phyloP scores from a whole-genome alignment of 1,140 invertebrate species.

The Lordiphosa clarofinis region DNA sequence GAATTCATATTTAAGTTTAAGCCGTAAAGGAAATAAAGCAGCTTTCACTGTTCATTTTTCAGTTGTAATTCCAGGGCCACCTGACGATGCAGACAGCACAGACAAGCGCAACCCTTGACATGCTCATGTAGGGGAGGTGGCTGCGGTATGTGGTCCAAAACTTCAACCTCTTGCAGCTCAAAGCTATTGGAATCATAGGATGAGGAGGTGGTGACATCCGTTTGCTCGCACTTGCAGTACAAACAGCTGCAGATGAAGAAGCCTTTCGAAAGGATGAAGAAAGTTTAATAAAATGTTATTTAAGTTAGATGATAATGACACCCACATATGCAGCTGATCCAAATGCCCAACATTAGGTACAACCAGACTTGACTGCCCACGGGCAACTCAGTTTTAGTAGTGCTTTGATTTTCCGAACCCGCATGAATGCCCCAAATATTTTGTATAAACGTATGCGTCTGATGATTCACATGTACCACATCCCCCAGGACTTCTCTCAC shows the following conservation, averaged over 20 bases:
- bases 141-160: constrained; percentile 9
- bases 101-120: constrained; percentile 37
- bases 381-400: neutral
- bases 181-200: constrained; percentile 30
- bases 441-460: neutral
- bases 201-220: constrained; percentile 27
- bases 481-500: neutral
- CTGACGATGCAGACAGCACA: constrained; percentile 46
- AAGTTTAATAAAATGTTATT: no score
- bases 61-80: constrained; percentile 31
- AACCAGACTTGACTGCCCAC: constrained; percentile 3
- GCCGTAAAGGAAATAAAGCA: no score
- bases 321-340: constrained; percentile 43
- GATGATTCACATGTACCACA: constrained; percentile 2
- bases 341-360: constrained; percentile 34
- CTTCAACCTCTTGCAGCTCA: constrained; percentile 41
- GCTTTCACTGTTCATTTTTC: constrained; percentile 13
- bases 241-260: constrained; percentile 33
- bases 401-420: constrained; percentile 2
- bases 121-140: constrained; percentile 16
- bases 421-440: constrained; percentile 17
- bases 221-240: constrained; percentile 44
- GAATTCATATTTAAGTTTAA: neutral
- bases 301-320: neutral
- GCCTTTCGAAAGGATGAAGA: constrained; percentile 10